Base-by-base conservation (phyloP, 2,888 invertebrate species). In the Elmis aenea region DNA sequence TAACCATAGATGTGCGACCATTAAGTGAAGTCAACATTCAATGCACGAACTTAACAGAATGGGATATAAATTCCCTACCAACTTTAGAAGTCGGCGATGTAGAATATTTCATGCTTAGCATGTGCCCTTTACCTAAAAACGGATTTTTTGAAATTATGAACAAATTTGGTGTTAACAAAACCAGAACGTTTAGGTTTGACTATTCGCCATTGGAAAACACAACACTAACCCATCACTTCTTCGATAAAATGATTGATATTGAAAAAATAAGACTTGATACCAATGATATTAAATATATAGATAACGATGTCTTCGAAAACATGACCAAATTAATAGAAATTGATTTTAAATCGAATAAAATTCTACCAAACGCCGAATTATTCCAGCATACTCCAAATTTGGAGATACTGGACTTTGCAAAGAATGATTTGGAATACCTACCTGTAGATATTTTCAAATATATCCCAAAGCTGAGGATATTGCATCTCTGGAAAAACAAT, bases 401-500 rank as follows among this genome's bases (percentile, higher is more conserved):
- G 11, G 50, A 74, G 48, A 71, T 72, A 33, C 69, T 85, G 31
- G 83, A 83, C 62, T 66, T 85, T 51, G 79, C 79, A 27, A 72
- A 75, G 53, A 86, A 86, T 59, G 72, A 78, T 38, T 67, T 88
- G 54, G 71, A 71, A 26, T 66, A 71, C 51, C 68, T 86, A 53
- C 68, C 72, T 5, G 2, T 18, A 2, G 76, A 73, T 37, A 66
- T 79, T 33, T 85, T 86, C 59, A 69, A 72, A 18, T 75, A 77
- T 59, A 69, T 81, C 50, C 70, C 68, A 32, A 73, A 75, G 48
- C 61, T 86, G 38, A 66, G 68, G 33, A 71, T 76, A 27, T 66
- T 88, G 31, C 81, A 83, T 51, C 61, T 87, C 16, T 82, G 81
- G 77, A 73, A 76, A 51, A 88, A 85, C 58, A 73, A 76, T 49